A percentile compares a stretch with the other conserved stretches of the same genome.
These are phyloP conservation scores for Oxyruncus cristatus DNA, from an alignment of 2,113 vertebrate genomes.

Conservation along the genomic window DNA sequence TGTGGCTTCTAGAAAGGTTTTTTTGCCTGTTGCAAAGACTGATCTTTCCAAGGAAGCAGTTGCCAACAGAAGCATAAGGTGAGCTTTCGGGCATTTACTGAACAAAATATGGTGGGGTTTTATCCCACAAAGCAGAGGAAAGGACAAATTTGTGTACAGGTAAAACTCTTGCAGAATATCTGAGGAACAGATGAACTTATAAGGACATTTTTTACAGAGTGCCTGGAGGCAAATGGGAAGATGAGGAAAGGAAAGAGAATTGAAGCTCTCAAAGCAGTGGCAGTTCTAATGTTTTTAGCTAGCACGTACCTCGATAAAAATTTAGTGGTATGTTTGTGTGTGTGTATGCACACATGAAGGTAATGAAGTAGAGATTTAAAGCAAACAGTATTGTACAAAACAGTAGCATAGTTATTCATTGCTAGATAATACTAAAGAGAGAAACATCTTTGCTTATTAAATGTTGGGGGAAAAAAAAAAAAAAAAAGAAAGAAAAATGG, in stretches of 20 bases:
- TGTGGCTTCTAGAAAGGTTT: background rate
- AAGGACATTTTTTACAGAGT: background rate
- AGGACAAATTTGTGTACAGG: background rate
- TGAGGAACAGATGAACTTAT: background rate
- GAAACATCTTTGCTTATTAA: background rate
- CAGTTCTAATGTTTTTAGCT: background rate
- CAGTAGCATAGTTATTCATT: background rate
- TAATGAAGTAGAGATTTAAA: background rate
- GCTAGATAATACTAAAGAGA: background rate
- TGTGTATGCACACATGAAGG: background rate
- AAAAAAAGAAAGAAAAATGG: accelerated
- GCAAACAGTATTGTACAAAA: background rate
- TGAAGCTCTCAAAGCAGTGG: background rate
- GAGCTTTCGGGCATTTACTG: background rate
- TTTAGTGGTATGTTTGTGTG: background rate
- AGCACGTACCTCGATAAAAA: background rate
- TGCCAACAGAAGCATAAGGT: background rate
- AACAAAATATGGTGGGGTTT: accelerated
- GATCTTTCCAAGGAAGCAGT: background rate
- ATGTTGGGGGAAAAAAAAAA: accelerated
- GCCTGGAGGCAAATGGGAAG: background rate
- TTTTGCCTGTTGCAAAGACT: background rate
- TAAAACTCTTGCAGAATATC: background rate
- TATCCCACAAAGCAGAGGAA: background rate
- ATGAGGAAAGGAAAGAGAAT: background rate